A percentile compares a stretch with the other conserved stretches of the same genome.
Conservation (phyloP, 2,113 vertebrate species). For the Ochotona curzoniae region DNA sequence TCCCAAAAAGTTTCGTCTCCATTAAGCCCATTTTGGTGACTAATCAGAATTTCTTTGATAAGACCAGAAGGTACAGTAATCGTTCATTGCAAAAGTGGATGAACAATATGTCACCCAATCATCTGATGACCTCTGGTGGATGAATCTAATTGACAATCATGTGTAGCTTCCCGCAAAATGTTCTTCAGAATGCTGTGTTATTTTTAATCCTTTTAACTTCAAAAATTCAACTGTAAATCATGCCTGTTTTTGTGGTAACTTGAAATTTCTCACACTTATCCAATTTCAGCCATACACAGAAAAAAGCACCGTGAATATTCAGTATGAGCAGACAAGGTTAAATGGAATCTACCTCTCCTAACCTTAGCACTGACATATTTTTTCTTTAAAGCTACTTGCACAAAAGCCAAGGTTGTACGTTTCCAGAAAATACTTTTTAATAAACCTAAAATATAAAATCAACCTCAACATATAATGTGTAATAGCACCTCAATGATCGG, state of each 20-base stretch:
- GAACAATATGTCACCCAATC: conserved; percentile 82
- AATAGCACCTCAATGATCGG: neutral
- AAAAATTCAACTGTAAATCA: conserved; percentile 12
- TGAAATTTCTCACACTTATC: neutral
- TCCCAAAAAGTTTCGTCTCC: conserved; percentile 56
- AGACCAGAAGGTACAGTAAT: conserved; percentile 69
- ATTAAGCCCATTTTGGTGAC: conserved; percentile 82
- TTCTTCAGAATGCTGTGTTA: conserved; percentile 64
- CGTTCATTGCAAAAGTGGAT: conserved; percentile 78
- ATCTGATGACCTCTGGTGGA: conserved; percentile 86
- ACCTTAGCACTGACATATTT: neutral
- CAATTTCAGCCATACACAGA: neutral
- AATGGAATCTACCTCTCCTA: neutral
- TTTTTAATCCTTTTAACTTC: conserved; percentile 57
- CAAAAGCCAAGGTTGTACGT: neutral
- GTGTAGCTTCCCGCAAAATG: conserved; percentile 46
- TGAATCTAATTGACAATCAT: conserved; percentile 83
- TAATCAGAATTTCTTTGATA: conserved; percentile 78
- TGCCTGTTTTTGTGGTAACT: neutral
- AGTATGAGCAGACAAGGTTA: neutral
- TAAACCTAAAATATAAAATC: neutral
- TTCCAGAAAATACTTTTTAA: neutral
- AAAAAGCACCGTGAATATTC: conserved; percentile 13
- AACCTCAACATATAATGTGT: neutral
- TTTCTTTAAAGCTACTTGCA: neutral